Percentiles rank a stretch among this genome's conserved stretches.
These are phyloP conservation scores for Samia ricini DNA, from an alignment of 1,140 invertebrate genomes.

Conservation along the genomic window DNA sequence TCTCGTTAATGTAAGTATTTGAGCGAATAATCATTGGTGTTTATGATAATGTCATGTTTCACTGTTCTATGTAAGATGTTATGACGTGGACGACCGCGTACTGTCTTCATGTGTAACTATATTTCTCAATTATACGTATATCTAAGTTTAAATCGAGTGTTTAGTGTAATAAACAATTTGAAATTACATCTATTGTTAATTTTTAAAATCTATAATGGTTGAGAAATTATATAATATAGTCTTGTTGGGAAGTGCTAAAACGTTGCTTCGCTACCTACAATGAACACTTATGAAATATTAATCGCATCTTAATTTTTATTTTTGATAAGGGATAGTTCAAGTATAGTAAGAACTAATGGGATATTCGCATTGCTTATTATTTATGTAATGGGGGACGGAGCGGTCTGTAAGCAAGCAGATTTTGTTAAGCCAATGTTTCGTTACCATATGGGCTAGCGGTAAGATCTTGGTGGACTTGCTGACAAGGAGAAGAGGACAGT, in stretches of 20 bases:
- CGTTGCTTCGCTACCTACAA: neutral
- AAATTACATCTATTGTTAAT: neutral
- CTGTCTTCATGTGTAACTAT: neutral
- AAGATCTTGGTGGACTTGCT: no score
- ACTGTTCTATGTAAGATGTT: slow-evolving; percentile 26
- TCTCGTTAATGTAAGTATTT: slow-evolving; percentile 72
- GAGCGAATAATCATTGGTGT: slow-evolving; percentile 61
- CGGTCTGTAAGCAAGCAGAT: no score
- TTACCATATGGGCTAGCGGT: no score
- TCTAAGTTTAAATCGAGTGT: neutral
- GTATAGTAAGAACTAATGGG: no score
- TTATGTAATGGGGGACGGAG: no score
- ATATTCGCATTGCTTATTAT: no score
- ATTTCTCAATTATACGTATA: neutral
- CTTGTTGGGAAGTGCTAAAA: neutral
- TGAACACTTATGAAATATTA: neutral
- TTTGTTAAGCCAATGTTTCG: no score
- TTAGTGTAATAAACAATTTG: neutral
- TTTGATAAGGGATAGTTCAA: neutral
- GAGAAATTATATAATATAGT: neutral
- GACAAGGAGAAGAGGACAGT: no score
- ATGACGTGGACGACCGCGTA: neutral
- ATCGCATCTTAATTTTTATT: neutral
- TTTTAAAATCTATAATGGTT: neutral
- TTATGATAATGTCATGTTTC: slow-evolving; percentile 44